These are phyloP conservation scores for Triplophysa tibetana DNA, from an alignment of 2,113 vertebrate genomes.

Conservation along the genomic window DNA sequence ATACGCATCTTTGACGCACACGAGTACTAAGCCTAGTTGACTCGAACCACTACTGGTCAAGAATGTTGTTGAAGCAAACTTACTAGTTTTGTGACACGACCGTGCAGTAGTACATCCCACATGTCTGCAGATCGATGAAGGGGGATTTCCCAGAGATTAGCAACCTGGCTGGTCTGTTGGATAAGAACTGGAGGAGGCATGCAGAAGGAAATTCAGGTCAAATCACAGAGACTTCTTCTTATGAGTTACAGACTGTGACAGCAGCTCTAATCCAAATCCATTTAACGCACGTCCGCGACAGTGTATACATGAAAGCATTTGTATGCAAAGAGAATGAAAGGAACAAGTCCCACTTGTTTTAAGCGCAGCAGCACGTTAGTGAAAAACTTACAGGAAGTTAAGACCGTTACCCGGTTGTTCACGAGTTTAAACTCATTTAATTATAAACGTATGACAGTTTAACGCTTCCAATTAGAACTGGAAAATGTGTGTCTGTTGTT, in stretches of 20 bases:
- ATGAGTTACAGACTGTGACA: slow-evolving; percentile 11
- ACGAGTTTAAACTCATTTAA: too few relatives aligned
- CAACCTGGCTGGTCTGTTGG: slow-evolving; percentile 33
- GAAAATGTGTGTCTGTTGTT: neutral
- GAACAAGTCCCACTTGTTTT: too few relatives aligned
- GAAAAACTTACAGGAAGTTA: neutral
- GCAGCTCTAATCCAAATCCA: slow-evolving; percentile 47
- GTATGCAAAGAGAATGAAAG: neutral
- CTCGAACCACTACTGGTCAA: too few relatives aligned
- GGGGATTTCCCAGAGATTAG: slow-evolving; percentile 63
- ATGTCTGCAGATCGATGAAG: slow-evolving; percentile 11
- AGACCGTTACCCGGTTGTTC: neutral
- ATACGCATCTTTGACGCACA: neutral
- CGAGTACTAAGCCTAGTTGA: neutral
- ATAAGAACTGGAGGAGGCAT: slow-evolving; percentile 43
- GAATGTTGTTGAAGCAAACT: neutral
- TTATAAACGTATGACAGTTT: too few relatives aligned
- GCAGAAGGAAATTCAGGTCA: slow-evolving; percentile 58
- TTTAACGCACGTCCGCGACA: slow-evolving; percentile 16
- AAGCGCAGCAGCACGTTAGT: neutral
- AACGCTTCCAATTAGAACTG: too few relatives aligned
- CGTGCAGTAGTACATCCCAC: neutral
- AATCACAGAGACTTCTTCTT: slow-evolving; percentile 50
- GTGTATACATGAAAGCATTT: neutral
- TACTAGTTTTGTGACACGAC: neutral